Conservation (phyloP, 2,113 vertebrate genomes). For the Menidia beryllina region DNA sequence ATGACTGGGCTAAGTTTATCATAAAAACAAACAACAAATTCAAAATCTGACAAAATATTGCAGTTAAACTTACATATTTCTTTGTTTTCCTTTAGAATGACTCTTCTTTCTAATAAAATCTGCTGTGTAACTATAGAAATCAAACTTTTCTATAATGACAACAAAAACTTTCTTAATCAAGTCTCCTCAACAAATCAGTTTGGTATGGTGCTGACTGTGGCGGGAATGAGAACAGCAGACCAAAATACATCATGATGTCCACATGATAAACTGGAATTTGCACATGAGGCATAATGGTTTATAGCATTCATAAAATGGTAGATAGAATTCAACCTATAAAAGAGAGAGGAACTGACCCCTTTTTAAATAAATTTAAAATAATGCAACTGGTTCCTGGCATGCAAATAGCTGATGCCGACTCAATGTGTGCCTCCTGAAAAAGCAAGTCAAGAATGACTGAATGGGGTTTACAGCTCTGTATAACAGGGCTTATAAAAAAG, state of each 20-base stretch:
- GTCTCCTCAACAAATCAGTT: too few species aligned
- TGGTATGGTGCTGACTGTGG: not conserved
- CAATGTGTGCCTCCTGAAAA: constrained; percentile 6
- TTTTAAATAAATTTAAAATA: not conserved
- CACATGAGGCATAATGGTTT: not conserved
- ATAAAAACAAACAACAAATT: too few species aligned
- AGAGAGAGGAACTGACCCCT: not conserved
- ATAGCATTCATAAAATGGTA: too few species aligned
- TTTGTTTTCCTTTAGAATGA: not conserved
- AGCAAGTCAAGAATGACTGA: not conserved
- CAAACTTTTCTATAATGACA: too few species aligned
- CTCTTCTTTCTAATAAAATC: not conserved
- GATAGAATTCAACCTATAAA: not conserved
- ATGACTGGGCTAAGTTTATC: too few species aligned
- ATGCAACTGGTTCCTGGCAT: not conserved
- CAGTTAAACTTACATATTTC: not conserved
- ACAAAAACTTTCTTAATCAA: too few species aligned
- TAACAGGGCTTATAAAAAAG: not conserved
- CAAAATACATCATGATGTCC: not conserved
- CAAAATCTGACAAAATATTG: not conserved
- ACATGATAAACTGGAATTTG: not conserved
- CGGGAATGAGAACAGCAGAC: not conserved
- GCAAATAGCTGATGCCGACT: not conserved
- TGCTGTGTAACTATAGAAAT: too few species aligned
- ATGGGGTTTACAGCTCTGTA: constrained; percentile 1